Conservation (phyloP, 2,797 vertebrate genomes). For the Atherinosoma microstoma region DNA sequence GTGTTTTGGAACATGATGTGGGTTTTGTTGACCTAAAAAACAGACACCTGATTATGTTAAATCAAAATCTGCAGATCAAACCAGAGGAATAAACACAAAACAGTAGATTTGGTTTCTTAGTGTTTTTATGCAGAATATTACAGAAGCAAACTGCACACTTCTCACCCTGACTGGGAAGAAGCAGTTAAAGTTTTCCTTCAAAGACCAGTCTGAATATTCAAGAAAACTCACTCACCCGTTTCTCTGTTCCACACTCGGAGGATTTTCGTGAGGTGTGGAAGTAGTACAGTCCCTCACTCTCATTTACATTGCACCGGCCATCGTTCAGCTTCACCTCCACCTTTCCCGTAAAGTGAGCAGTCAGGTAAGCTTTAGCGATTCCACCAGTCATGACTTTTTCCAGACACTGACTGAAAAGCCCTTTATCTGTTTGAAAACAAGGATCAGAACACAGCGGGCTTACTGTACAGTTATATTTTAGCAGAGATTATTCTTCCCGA, state of each 20-base stretch:
- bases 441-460: too few relatives aligned
- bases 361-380: slow-evolving; percentile 74
- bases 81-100: background rate
- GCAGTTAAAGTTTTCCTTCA: background rate
- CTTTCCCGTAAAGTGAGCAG: slow-evolving; percentile 43
- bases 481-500: background rate
- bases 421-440: slow-evolving; percentile 65
- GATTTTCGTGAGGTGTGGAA: slow-evolving; percentile 53
- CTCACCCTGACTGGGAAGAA: too few relatives aligned
- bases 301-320: slow-evolving; percentile 64
- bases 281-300: slow-evolving; percentile 59
- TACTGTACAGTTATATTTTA: background rate
- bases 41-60: background rate
- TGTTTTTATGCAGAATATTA: too few relatives aligned
- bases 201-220: too few relatives aligned
- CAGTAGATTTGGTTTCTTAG: too few relatives aligned
- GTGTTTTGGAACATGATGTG: slow-evolving; percentile 74
- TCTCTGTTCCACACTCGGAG: slow-evolving; percentile 71
- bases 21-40: slow-evolving; percentile 71
- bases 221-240: slow-evolving; percentile 56
- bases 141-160: too few relatives aligned
- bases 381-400: slow-evolving; percentile 66
- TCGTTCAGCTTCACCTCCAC: slow-evolving; percentile 73
- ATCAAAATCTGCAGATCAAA: too few relatives aligned
- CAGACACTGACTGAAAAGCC: slow-evolving; percentile 75